Evolutionary conservation across 2,113 vertebrate genomes (phyloP).

Genomic region (Crocuta crocuta): DNA sequence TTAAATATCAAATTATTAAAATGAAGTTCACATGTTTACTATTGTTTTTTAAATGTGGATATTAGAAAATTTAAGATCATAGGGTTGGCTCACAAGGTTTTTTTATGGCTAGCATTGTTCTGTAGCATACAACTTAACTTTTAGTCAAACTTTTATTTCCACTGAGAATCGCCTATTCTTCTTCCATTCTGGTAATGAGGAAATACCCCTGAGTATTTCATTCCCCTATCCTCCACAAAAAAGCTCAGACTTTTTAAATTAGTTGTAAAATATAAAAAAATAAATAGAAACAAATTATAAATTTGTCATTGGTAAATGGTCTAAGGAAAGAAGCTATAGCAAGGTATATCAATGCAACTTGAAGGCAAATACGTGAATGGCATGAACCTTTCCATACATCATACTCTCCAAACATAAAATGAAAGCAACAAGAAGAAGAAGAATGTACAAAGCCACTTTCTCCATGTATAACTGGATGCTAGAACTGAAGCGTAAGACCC

Average conservation of each 20-base stretch:
- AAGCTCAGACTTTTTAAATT: neutral
- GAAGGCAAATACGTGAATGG: neutral
- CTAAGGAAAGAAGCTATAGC: neutral
- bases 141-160: neutral
- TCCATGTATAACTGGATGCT: neutral
- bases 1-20: constrained; percentile 23
- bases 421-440: neutral
- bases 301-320: neutral
- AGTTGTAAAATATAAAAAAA: constrained; percentile 19
- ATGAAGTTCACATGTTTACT: neutral
- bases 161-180: neutral
- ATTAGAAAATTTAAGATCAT: constrained; percentile 3
- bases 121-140: neutral
- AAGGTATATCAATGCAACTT: neutral
- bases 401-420: neutral
- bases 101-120: neutral
- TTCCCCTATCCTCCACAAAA: neutral
- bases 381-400: neutral
- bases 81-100: neutral
- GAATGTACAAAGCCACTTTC: neutral
- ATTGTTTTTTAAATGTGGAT: constrained; percentile 10
- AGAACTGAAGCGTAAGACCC: neutral
- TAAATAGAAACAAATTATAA: neutral
- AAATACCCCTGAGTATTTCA: neutral
- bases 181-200: neutral